These are phyloP conservation scores for Cremastinae sp. DNA, from an alignment of 2,888 invertebrate species.

Conservation along the genomic window DNA sequence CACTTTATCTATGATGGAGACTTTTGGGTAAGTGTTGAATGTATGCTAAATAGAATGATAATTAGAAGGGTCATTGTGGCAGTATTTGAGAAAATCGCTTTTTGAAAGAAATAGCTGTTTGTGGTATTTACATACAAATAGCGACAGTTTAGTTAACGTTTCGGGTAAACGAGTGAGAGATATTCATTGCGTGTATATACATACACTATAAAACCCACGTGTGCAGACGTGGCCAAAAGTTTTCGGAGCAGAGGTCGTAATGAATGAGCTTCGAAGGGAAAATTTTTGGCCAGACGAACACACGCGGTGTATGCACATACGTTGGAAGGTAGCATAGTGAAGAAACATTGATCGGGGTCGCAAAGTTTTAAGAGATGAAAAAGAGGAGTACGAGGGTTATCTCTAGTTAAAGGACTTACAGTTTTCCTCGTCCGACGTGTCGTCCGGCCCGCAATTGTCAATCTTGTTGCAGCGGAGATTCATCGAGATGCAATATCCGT, in stretches of 20 bases:
- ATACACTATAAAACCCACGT: slow-evolving; percentile 40
- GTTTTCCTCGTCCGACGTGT: slow-evolving; percentile 88
- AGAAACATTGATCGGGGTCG: slow-evolving; percentile 68
- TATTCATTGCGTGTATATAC: slow-evolving; percentile 11
- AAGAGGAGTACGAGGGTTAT: slow-evolving; percentile 11
- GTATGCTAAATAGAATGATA: slow-evolving; percentile 27
- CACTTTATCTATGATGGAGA: too few species aligned
- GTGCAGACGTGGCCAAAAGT: too few species aligned
- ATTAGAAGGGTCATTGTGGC: slow-evolving; percentile 38
- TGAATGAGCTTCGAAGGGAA: neutral
- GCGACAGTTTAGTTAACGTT: slow-evolving; percentile 8
- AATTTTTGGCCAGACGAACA: slow-evolving; percentile 41
- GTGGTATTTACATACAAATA: slow-evolving; percentile 44
- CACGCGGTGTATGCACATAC: slow-evolving; percentile 52
- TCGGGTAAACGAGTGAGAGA: neutral
- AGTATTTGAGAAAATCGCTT: slow-evolving; percentile 46
- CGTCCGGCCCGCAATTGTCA: slow-evolving; percentile 92
- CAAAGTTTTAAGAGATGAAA: slow-evolving; percentile 40
- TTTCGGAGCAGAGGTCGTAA: too few species aligned
- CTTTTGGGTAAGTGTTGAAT: too few species aligned
- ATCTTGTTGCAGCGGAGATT: slow-evolving; percentile 89
- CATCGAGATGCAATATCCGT: slow-evolving; percentile 90
- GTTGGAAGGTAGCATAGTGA: slow-evolving; percentile 69
- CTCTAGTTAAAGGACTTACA: slow-evolving; percentile 84
- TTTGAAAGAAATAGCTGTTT: slow-evolving; percentile 53